phyloP scores from a whole-genome alignment of 2,113 vertebrate genomes.

The Apteryx owenii region DNA sequence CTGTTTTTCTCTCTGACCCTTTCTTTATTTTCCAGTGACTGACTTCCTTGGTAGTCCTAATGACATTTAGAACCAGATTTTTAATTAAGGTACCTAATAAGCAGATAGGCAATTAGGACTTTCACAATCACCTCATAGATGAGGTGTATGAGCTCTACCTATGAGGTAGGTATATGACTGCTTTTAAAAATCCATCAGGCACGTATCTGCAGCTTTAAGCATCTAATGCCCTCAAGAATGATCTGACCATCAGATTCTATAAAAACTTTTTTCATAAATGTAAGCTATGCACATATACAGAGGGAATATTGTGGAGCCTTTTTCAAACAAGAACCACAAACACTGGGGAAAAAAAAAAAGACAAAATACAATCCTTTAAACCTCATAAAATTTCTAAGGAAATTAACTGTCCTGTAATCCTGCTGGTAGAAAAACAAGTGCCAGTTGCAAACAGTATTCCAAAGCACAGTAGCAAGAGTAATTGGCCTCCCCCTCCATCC shows the following conservation, averaged over 20 bases:
- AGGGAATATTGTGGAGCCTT: neutral
- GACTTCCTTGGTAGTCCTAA: neutral
- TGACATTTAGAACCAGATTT: neutral
- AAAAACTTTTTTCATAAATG: neutral
- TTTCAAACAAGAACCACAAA: slow-evolving; percentile 4
- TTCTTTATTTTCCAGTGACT: slow-evolving; percentile 34
- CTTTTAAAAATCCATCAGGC: neutral
- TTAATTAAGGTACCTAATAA: slow-evolving; percentile 32
- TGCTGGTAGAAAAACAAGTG: slow-evolving; percentile 44
- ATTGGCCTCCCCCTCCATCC: slow-evolving; percentile 7
- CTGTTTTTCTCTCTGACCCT: slow-evolving; percentile 6
- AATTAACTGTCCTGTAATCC: slow-evolving; percentile 66
- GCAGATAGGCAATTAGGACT: neutral
- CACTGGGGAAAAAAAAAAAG: neutral
- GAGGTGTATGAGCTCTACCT: neutral
- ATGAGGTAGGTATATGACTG: neutral
- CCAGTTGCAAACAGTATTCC: slow-evolving; percentile 36
- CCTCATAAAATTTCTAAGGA: slow-evolving; percentile 59
- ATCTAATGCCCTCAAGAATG: neutral
- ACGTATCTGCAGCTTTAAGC: neutral
- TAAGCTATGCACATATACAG: neutral
- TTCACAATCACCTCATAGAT: neutral
- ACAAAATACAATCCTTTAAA: neutral
- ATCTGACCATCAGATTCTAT: neutral
- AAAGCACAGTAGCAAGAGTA: slow-evolving; percentile 42